A percentile compares a stretch with the other conserved stretches of the same genome.
Evolutionary conservation across 2,797 vertebrate genomes (phyloP).

Genomic region (Spheniscus humboldti): DNA sequence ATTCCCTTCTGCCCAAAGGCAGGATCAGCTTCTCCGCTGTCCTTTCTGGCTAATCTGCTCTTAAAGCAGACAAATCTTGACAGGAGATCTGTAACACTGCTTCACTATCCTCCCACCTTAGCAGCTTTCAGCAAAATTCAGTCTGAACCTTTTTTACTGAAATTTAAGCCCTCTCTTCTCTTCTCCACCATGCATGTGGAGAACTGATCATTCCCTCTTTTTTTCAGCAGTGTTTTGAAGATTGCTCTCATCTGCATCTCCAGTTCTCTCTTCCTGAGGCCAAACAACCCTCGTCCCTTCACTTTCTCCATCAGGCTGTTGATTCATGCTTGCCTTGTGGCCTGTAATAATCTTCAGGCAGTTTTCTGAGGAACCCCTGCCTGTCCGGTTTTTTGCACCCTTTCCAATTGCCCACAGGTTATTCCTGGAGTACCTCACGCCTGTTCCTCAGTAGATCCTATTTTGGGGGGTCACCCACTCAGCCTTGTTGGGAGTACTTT

Average conservation of each 20-base stretch:
- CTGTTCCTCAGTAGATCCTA: not conserved
- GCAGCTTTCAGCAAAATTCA: not conserved
- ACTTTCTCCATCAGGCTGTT: not conserved
- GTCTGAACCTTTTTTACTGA: not conserved
- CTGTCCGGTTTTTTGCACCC: not conserved
- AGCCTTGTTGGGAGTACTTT: not conserved
- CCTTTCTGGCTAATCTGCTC: not conserved
- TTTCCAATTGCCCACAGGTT: not conserved
- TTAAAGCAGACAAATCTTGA: not conserved
- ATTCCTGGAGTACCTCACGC: accelerated
- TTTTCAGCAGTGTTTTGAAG: not conserved
- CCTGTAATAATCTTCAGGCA: not conserved
- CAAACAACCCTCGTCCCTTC: not conserved
- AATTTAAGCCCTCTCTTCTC: not conserved
- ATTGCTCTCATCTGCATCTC: not conserved
- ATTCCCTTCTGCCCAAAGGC: not conserved
- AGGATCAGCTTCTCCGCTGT: not conserved
- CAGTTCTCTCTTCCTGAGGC: not conserved
- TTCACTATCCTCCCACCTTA: not conserved
- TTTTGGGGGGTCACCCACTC: not conserved
- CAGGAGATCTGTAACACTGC: not conserved
- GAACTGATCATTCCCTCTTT: not conserved
- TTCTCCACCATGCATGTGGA: not conserved
- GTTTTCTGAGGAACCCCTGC: not conserved
- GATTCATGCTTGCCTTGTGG: not conserved